A percentile compares a stretch with the other conserved stretches of the same genome.
phyloP scores from a whole-genome alignment of 2,888 invertebrate genomes.

The Lochmaea crataegi region DNA sequence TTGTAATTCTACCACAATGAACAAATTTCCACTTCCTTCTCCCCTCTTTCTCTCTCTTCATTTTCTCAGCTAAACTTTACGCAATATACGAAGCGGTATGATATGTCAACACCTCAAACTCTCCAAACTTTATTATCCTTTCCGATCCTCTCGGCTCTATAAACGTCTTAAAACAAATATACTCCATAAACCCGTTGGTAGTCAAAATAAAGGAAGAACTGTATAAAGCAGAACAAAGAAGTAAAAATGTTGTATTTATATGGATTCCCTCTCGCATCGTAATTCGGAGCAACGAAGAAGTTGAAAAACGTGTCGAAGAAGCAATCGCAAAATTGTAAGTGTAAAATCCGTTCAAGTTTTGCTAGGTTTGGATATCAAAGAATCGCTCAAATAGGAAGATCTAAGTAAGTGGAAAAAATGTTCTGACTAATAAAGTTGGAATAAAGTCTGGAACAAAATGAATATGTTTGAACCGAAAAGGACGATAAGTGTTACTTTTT shows the following conservation, averaged over 20 bases:
- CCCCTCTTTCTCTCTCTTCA: background rate
- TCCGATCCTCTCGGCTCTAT: conserved; percentile 1
- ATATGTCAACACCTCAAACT: conserved; percentile 10
- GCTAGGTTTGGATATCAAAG: background rate
- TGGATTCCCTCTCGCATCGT: background rate
- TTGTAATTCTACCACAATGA: background rate
- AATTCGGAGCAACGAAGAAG: background rate
- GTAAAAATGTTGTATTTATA: background rate
- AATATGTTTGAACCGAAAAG: too few species aligned
- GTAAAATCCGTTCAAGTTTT: background rate
- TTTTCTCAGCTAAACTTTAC: background rate
- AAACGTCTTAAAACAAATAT: conserved; percentile 8
- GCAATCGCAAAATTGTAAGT: background rate
- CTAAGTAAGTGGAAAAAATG: background rate
- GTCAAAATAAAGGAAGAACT: background rate
- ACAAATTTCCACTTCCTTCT: background rate
- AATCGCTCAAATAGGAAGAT: background rate
- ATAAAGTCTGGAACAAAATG: too few species aligned
- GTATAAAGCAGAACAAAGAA: background rate
- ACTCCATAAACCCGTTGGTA: background rate
- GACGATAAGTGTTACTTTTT: too few species aligned
- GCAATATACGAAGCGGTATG: conserved; percentile 1
- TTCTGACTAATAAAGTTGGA: background rate
- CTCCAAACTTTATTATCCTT: conserved; percentile 7
- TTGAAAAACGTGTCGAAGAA: background rate